A percentile compares a stretch with the other conserved stretches of the same genome.
These are phyloP conservation scores for Podarcis lilfordi DNA, from an alignment of 2,797 vertebrate genomes.

Conservation along the genomic window DNA sequence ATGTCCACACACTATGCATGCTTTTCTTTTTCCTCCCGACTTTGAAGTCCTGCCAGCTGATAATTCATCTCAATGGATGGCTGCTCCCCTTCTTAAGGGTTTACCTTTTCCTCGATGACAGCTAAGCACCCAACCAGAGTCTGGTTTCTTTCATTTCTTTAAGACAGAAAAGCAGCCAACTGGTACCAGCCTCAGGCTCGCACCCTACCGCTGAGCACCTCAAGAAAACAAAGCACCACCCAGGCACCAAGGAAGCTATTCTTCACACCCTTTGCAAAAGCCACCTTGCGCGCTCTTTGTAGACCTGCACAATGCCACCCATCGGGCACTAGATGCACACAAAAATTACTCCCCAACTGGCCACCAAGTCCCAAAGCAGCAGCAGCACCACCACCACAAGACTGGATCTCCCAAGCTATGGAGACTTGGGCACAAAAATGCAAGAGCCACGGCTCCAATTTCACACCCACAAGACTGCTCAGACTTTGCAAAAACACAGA, in stretches of 20 bases:
- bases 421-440: neutral
- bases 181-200: neutral
- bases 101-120: conserved; percentile 27
- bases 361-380: neutral
- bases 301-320: neutral
- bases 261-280: neutral
- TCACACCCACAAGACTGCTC: conserved; percentile 45
- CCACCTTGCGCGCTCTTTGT: neutral
- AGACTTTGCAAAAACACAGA: conserved; percentile 45
- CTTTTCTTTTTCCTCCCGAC: neutral
- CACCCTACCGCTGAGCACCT: neutral
- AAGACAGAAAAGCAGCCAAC: neutral
- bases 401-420: conserved; percentile 9
- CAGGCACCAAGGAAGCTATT: neutral
- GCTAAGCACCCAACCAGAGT: neutral
- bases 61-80: neutral
- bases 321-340: neutral
- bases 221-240: neutral
- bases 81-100: conserved; percentile 7
- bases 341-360: neutral
- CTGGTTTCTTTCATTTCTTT: neutral
- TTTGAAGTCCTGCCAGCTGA: conserved; percentile 1
- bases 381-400: neutral
- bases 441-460: conserved; percentile 12
- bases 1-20: neutral